Evolutionary conservation across 2,113 vertebrate species (phyloP), one percentile per base, ranked within the genome.

Genomic region (Emydocephalus ijimae): DNA sequence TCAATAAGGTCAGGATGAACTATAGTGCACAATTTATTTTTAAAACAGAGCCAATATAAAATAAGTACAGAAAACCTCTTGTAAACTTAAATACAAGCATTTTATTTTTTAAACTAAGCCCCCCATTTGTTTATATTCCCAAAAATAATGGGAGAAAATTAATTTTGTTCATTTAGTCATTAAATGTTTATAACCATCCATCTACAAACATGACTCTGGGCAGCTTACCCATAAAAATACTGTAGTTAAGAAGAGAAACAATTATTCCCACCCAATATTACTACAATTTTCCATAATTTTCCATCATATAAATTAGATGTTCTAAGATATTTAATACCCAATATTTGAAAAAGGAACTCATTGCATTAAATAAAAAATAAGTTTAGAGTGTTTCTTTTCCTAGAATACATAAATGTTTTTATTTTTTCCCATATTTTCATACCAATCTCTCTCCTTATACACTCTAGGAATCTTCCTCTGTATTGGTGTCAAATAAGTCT

Each of bases 381-480:
- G 26, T 69, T 64, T 61, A 50, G 89, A n/a, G 2, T 69, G 29
- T 34, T 61, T 45, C 21, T 43, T 89, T 64, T 48, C 11, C 18
- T 74, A 69, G 61, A 81, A 81, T 34, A 81, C 15, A 39, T 39
- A 39, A 7, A 39, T 54, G 26, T 23, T 11, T 43, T n/a, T 10
- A 14, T 54, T 54, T 34, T 50, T 85, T 1, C 21, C 5, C 5
- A 0, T 0, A 54, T 45, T 39, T 7, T 9, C 39, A 39, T 74
- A 43, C 34, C 29, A 57, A 34, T 91, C 7, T 4, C 3, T 88
- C 39, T 85, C 2, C 23, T 4, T 12, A 26, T 43, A 86, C 43
- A 90, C 10, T 11, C 26, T 93, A 98, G 98, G 94, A 94, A 0
- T 96, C 97, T n/a, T 15, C 7, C 89, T 96, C 45, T 0, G 39